phyloP scores from a whole-genome alignment of 2,113 vertebrate species.

The Thamnaconus septentrionalis region DNA sequence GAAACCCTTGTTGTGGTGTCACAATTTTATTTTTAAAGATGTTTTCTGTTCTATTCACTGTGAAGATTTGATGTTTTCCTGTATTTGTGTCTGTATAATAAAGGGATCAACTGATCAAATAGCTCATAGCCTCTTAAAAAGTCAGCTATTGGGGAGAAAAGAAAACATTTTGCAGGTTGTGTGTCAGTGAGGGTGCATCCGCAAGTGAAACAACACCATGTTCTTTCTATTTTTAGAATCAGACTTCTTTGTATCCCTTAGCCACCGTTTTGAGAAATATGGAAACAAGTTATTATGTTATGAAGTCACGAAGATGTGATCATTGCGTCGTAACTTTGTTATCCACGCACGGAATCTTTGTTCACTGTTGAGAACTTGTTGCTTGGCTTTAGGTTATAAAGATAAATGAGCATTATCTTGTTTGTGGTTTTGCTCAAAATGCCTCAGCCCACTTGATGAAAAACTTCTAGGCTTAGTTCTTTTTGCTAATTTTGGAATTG shows the following conservation, averaged over 20 bases:
- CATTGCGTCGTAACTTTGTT: background rate
- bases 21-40: slow-evolving; percentile 33
- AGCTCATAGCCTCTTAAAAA: slow-evolving; percentile 6
- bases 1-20: slow-evolving; percentile 27
- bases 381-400: slow-evolving; percentile 8
- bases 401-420: slow-evolving; percentile 12
- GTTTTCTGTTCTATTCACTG: slow-evolving; percentile 27
- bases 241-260: background rate
- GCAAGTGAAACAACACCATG: background rate
- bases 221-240: background rate
- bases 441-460: slow-evolving; percentile 34
- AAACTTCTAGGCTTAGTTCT: slow-evolving; percentile 28
- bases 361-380: slow-evolving; percentile 9
- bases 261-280: slow-evolving; percentile 6
- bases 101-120: slow-evolving; percentile 28
- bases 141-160: slow-evolving; percentile 8
- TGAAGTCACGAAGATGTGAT: too few relatives aligned
- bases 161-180: slow-evolving; percentile 9
- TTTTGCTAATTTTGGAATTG: slow-evolving; percentile 46
- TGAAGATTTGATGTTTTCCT: slow-evolving; percentile 27
- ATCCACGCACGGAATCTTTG: background rate
- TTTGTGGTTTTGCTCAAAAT: slow-evolving; percentile 10
- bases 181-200: slow-evolving; percentile 20
- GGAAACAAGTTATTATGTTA: background rate
- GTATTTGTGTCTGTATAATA: slow-evolving; percentile 12